Evolutionary conservation across 2,797 vertebrate genomes (phyloP), one percentile per base, ranked within the genome.

Genomic region (Prionace glauca): DNA sequence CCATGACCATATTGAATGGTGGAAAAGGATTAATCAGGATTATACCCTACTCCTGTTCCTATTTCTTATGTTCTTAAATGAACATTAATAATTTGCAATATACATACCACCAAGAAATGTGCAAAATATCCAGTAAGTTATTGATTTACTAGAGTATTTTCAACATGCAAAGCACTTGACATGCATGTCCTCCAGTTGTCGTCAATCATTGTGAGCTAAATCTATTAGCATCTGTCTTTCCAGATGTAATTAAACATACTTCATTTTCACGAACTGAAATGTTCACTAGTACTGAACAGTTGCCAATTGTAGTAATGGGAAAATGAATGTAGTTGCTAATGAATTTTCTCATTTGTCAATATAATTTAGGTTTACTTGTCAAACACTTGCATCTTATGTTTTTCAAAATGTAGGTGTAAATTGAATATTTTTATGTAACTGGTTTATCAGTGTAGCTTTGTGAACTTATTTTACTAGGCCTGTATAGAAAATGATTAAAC

Each of bases 271-370:
- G 41, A 87, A 79, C n/a, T 71, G 84, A 95, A 79, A 71, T 71
- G 77, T 71, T 95, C 65, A 95, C 50, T 50, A n/a, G 32, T 2
- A 81, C 95, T 87, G 65, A 95, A 87, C 32, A 71, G 45, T 86
- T 84, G 95, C 79, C 79, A 41, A 29, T 41, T 95, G 95, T 84
- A 32, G 24, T 95, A 86, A 87, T 62, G 36, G 65, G 41, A 81
- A 62, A 60, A 60, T 71, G n/a, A 86, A 65, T 84, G 95, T 26
- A 12, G 41, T 41, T 41, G 60, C 20, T 95, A 95, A 95, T 95
- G 79, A 87, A 65, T 81, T 69, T 45, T 95, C 71, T 87, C 79
- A 87, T 84, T 95, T 95, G 95, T 95, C 95, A 95, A 95, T 69
- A 65, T 29, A 95, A 95, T 95, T 95, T 95, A 50, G 5, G 26